A percentile compares a stretch with the other conserved stretches of the same genome.
Evolutionary conservation across 2,797 vertebrate genomes (phyloP).

Genomic region (Sternarchorhynchus goeldii): DNA sequence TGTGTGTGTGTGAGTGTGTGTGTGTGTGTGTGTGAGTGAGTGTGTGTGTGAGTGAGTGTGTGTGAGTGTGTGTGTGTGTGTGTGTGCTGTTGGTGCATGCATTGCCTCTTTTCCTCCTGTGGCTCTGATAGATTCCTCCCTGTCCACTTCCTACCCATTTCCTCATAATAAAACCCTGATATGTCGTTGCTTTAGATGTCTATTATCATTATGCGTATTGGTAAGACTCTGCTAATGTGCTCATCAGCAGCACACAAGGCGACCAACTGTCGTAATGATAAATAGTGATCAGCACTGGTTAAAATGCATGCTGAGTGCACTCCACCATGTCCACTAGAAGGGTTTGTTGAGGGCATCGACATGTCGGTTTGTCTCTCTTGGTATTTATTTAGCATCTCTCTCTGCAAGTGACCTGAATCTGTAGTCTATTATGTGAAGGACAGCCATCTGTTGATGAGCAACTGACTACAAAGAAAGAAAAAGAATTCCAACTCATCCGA

Average conservation of each 20-base stretch:
- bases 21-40: background rate
- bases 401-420: too few relatives aligned
- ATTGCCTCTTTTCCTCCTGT: background rate
- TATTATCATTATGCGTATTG: slow-evolving; percentile 55
- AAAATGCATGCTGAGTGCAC: slow-evolving; percentile 6
- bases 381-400: background rate
- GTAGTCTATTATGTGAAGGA: background rate
- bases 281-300: slow-evolving; percentile 15
- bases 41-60: too few relatives aligned
- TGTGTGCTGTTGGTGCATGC: background rate
- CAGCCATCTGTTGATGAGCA: background rate
- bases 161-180: slow-evolving; percentile 45
- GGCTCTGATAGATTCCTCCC: slow-evolving; percentile 39
- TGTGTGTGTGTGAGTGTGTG: too few relatives aligned
- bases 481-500: background rate
- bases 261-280: slow-evolving; percentile 33
- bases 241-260: slow-evolving; percentile 45
- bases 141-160: slow-evolving; percentile 42
- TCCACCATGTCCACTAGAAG: background rate
- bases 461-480: too few relatives aligned
- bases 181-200: slow-evolving; percentile 50
- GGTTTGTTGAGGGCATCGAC: background rate
- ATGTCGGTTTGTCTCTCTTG: background rate
- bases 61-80: background rate
- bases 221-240: slow-evolving; percentile 48